phyloP scores from a whole-genome alignment of 2,113 vertebrate species.

The Laticauda laticaudata region DNA sequence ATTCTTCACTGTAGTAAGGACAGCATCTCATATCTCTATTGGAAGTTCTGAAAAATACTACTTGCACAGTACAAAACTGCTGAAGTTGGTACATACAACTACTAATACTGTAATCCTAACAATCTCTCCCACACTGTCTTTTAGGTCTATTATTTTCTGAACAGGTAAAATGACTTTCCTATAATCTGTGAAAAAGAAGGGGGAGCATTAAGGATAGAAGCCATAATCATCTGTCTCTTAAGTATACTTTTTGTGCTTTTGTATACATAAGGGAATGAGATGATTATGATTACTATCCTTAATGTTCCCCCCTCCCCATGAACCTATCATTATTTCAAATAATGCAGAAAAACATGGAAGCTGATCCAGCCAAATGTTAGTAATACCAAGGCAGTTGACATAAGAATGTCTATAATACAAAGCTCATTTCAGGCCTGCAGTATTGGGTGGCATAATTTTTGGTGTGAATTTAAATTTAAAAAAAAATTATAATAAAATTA shows the following conservation, averaged over 20 bases:
- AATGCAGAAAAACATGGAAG: neutral
- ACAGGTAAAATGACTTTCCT: neutral
- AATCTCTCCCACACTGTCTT: neutral
- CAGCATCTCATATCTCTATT: neutral
- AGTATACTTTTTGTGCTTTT: neutral
- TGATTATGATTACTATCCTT: neutral
- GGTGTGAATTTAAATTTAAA: neutral
- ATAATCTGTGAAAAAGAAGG: neutral
- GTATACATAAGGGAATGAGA: neutral
- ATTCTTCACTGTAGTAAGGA: neutral
- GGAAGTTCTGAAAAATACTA: neutral
- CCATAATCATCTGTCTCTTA: neutral
- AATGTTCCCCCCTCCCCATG: neutral
- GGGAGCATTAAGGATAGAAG: neutral
- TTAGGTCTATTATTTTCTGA: neutral
- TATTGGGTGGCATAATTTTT: neutral
- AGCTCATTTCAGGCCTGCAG: neutral
- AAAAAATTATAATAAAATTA: neutral
- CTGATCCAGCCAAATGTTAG: neutral
- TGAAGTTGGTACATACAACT: neutral
- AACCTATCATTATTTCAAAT: neutral
- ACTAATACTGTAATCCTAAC: neutral
- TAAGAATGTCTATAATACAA: neutral
- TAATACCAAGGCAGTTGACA: neutral
- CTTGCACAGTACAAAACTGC: neutral